These are phyloP conservation scores for Calypte anna DNA, from an alignment of 2,113 vertebrate genomes.

Conservation along the genomic window DNA sequence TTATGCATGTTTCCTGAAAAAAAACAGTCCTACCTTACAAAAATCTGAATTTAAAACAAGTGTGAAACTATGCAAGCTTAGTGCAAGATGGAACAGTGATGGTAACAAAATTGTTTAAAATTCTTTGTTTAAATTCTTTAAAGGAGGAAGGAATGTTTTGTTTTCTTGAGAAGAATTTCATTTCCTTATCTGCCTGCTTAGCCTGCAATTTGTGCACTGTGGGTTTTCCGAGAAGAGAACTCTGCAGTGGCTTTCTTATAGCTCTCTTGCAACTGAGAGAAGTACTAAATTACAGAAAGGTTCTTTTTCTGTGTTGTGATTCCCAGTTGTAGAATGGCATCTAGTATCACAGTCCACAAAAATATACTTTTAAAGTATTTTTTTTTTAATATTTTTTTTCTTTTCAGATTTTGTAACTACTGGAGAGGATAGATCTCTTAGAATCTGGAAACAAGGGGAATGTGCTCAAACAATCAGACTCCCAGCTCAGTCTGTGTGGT, in stretches of 20 bases:
- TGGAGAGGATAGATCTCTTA: conserved; percentile 91
- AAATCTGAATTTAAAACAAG: background rate
- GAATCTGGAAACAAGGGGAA: conserved; percentile 91
- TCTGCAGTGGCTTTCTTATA: background rate
- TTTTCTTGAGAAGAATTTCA: background rate
- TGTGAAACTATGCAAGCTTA: background rate
- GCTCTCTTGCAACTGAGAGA: background rate
- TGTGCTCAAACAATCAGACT: conserved; percentile 93
- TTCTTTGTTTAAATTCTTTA: background rate
- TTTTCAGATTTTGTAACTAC: conserved; percentile 92
- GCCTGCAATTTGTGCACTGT: background rate
- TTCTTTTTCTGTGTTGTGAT: too few relatives aligned
- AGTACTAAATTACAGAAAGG: background rate
- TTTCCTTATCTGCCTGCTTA: background rate
- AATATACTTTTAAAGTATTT: background rate
- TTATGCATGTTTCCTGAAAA: background rate
- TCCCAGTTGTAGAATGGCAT: background rate
- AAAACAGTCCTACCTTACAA: background rate
- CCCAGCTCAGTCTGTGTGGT: conserved; percentile 97
- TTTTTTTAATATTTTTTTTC: background rate
- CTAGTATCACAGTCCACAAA: background rate
- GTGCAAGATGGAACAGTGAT: background rate
- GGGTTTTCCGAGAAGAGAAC: background rate
- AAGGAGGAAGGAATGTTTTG: background rate
- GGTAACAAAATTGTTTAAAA: background rate